These are phyloP conservation scores for Volucella bombylans DNA, from an alignment of 2,888 invertebrate species.

Conservation along the genomic window DNA sequence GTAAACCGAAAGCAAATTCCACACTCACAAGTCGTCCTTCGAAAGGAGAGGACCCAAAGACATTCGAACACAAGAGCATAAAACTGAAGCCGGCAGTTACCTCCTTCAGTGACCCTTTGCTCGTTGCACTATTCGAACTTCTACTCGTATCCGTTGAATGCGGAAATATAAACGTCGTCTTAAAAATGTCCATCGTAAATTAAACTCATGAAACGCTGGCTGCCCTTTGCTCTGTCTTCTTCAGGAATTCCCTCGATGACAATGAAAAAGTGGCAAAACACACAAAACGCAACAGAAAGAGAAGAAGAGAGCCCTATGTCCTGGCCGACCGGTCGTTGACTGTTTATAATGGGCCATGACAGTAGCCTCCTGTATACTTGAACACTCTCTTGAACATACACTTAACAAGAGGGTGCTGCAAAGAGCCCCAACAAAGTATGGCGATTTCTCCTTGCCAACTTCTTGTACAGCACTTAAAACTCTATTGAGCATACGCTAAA, in stretches of 20 bases:
- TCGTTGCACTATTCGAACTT: constrained; percentile 24
- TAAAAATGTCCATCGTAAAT: constrained; percentile 70
- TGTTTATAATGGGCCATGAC: constrained; percentile 69
- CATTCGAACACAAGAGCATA: constrained; percentile 28
- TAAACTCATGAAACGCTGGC: constrained; percentile 42
- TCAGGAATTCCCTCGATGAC: constrained; percentile 60
- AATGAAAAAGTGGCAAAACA: constrained; percentile 60
- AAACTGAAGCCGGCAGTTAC: neutral
- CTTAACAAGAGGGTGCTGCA: constrained; percentile 40
- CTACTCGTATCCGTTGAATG: constrained; percentile 10
- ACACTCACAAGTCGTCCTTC: constrained; percentile 26
- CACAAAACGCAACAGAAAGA: neutral
- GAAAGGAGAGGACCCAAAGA: neutral
- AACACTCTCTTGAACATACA: constrained; percentile 61
- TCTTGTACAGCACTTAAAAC: constrained; percentile 58
- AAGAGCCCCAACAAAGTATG: constrained; percentile 44
- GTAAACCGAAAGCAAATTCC: constrained; percentile 30
- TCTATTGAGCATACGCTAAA: constrained; percentile 28
- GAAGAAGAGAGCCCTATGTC: constrained; percentile 9
- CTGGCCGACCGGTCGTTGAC: constrained; percentile 53
- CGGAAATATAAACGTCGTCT: constrained; percentile 65
- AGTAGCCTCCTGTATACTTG: constrained; percentile 51
- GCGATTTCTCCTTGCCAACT: constrained; percentile 64
- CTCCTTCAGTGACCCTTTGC: constrained; percentile 8
- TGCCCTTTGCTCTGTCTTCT: constrained; percentile 48